Conservation (phyloP, 2,797 vertebrate genomes). For the Hylomyscus alleni region DNA sequence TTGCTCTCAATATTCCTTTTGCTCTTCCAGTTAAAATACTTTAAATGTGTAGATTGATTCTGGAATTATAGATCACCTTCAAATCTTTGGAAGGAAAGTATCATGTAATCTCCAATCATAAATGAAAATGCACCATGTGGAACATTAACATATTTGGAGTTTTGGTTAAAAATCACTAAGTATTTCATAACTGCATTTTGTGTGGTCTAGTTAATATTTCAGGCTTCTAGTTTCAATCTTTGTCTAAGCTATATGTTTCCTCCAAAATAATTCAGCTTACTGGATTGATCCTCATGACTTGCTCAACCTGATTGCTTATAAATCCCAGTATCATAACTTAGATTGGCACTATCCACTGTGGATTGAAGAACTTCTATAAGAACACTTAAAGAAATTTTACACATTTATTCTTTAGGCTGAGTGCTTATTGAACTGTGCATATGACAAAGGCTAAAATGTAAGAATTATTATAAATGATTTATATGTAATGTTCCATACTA, state of each 20-base stretch:
- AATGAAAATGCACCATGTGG: background rate
- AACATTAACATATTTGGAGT: background rate
- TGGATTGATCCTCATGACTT: background rate
- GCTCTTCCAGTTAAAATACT: conserved; percentile 44
- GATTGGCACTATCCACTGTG: background rate
- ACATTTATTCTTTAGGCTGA: background rate
- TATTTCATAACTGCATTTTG: background rate
- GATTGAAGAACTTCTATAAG: background rate
- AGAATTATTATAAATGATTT: background rate
- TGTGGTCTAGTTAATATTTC: background rate
- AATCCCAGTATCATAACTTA: background rate
- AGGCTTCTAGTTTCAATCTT: background rate
- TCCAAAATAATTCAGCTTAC: background rate
- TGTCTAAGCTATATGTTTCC: background rate
- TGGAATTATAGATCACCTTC: conserved; percentile 14
- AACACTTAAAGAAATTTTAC: background rate
- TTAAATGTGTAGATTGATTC: background rate
- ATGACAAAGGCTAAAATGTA: background rate
- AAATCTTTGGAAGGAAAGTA: conserved; percentile 19
- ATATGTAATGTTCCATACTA: background rate
- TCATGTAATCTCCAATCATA: background rate
- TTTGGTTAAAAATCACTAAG: background rate
- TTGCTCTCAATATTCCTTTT: background rate
- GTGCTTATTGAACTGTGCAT: too few species aligned
- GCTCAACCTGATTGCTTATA: background rate